Base-by-base conservation (phyloP, 2,113 vertebrate species). In the Orthonyx spaldingii region DNA sequence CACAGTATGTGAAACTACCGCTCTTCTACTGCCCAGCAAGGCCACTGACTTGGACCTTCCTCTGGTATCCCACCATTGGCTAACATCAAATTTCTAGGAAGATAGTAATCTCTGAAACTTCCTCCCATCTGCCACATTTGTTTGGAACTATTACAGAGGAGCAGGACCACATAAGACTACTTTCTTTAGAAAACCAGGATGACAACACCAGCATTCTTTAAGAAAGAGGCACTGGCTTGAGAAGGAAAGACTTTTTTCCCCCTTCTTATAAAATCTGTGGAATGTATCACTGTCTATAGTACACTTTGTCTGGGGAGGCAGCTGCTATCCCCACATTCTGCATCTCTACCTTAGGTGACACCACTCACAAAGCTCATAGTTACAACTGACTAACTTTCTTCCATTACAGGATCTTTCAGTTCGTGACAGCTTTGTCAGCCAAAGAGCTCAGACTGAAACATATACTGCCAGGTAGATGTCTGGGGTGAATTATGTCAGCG, bases 301-400 rank as follows among this genome's bases (percentile, higher is more conserved):
- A 84, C 33, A 37, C 33, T 85, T 63, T n/a, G 46, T 83, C 57
- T 37, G 84, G 28, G 46, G 42, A n/a, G 55, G 79, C 78, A 83
- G 64, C 49, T 63, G n/a, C 68, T 41, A 37, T 57, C 4, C 4
- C 55, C 55, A 87, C 46, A 77, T 88, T 44, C 72, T 83, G 75
- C 55, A 68, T 63, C 60, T 83, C 82, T 79, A 6, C 82, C 82
- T 95, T 76, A 70, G 66, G 77, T 85, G 61, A 93, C 87, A 91
- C 41, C 42, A 39, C 26, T 82, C 61, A 61, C 37, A 90, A 50
- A 70, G 50, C 79, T 80, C 90, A 33, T 0, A 65, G 68, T 30
- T 84, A 53, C 61, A 88, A 64, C 79, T 86, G 87, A 92, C 70
- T 61, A 50, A 90, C 84, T 55, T 87, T 91, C 74, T 94, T 96